Conservation (phyloP, 1,140 invertebrate species). For the Ceratina calcarata region DNA sequence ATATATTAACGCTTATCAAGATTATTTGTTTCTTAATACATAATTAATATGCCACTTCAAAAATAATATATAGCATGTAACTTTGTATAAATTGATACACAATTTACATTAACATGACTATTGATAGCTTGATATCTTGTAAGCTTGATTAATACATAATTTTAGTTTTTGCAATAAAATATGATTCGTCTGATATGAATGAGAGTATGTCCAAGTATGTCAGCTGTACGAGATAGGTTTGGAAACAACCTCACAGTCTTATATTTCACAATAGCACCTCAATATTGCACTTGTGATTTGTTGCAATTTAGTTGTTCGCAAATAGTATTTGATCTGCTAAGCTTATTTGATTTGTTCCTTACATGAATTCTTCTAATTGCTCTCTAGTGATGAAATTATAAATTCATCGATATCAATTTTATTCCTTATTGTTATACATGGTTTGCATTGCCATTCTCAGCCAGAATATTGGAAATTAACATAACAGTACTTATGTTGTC, state of each 20-base stretch:
- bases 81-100: slow-evolving; percentile 3
- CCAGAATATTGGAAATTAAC: slow-evolving; percentile 53
- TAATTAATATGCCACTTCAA: background rate
- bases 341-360: background rate
- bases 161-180: background rate
- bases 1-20: slow-evolving; percentile 4
- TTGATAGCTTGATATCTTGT: background rate
- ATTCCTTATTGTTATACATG: background rate
- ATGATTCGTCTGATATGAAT: background rate
- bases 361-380: no score
- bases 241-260: background rate
- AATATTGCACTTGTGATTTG: slow-evolving; percentile 49
- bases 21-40: slow-evolving; percentile 4
- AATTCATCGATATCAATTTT: slow-evolving; percentile 13
- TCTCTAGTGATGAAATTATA: no score
- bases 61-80: slow-evolving; percentile 22
- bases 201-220: slow-evolving; percentile 22
- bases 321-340: background rate
- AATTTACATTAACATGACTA: background rate
- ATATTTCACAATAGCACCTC: slow-evolving; percentile 36
- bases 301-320: background rate
- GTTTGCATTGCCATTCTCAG: slow-evolving; percentile 51
- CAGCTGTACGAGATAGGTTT: background rate
- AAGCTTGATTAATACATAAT: background rate
- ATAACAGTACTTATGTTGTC: slow-evolving; percentile 64